These are phyloP conservation scores for Onychomys leucogaster DNA, from an alignment of 2,797 vertebrate species.

Conservation along the genomic window DNA sequence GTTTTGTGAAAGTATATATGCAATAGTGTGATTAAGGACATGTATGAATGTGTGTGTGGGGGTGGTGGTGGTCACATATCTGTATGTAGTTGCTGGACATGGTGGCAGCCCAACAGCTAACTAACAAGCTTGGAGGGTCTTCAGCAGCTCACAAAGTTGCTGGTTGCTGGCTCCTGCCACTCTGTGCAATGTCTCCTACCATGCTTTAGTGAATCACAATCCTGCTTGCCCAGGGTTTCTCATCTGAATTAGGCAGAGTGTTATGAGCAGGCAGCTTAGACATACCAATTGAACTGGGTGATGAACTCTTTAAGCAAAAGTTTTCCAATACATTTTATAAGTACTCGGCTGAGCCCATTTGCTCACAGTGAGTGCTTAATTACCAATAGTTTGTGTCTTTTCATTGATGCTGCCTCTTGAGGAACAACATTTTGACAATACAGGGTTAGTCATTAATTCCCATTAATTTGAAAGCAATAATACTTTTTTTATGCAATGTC, in stretches of 20 bases:
- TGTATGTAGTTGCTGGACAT: not conserved
- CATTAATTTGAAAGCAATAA: conserved; percentile 78
- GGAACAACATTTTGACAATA: conserved; percentile 39
- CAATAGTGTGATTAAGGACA: not conserved
- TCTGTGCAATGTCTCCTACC: not conserved
- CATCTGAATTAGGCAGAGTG: not conserved
- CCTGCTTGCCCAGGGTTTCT: conserved; percentile 36
- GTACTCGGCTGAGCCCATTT: not conserved
- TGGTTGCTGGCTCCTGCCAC: conserved; percentile 7
- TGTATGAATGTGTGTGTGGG: not conserved
- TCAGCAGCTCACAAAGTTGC: not conserved
- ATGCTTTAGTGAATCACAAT: not conserved
- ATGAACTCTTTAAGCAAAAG: conserved; percentile 2
- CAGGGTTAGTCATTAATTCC: conserved; percentile 68
- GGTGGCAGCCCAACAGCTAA: conserved; percentile 32
- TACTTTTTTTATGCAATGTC: conserved; percentile 62
- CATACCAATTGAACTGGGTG: not conserved
- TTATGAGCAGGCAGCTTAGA: conserved; percentile 16
- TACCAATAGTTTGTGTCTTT: conserved; percentile 61
- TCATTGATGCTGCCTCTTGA: conserved; percentile 62
- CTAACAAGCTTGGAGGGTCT: conserved; percentile 21
- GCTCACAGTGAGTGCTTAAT: conserved; percentile 64
- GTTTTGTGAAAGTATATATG: not conserved
- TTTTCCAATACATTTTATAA: conserved; percentile 60
- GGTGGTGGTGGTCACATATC: not conserved